Conservation (phyloP, 2,113 vertebrate species). For the Bambusicola thoracicus region DNA sequence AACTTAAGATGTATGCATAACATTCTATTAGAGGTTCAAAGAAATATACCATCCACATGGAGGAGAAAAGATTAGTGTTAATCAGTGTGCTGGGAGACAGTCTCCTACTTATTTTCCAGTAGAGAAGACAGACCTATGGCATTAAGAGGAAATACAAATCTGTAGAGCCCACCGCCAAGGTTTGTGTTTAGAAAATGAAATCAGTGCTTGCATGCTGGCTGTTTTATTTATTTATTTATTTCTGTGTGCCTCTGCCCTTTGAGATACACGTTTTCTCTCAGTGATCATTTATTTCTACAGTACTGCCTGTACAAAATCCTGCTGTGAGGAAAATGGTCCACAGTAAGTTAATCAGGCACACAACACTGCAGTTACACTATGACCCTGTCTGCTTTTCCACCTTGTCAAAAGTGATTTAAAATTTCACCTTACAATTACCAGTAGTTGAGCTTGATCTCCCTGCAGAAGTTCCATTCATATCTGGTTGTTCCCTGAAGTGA, state of each 20-base stretch:
- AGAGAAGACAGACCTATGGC: background rate
- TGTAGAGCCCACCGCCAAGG: background rate
- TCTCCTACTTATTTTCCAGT: background rate
- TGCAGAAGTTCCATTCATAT: conserved; percentile 20
- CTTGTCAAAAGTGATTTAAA: conserved; percentile 46
- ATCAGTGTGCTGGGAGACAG: background rate
- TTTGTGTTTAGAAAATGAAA: background rate
- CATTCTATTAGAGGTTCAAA: background rate
- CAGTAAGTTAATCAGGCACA: background rate
- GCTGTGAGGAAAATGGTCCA: background rate
- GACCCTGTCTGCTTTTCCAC: conserved; percentile 30
- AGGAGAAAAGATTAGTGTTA: background rate
- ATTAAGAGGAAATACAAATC: background rate
- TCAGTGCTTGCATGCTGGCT: background rate
- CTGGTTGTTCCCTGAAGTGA: conserved; percentile 29
- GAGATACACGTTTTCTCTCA: background rate
- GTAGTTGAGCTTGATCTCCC: conserved; percentile 5
- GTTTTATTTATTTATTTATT: background rate
- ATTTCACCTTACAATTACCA: conserved; percentile 27
- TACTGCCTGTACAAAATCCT: background rate
- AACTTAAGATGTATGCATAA: background rate
- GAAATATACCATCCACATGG: background rate
- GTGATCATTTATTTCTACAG: background rate
- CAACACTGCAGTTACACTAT: conserved; percentile 12
- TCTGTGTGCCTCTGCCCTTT: background rate